A percentile compares a stretch with the other conserved stretches of the same genome.
Conservation (phyloP, 1,140 invertebrate species). For the Phocides pigmalion region DNA sequence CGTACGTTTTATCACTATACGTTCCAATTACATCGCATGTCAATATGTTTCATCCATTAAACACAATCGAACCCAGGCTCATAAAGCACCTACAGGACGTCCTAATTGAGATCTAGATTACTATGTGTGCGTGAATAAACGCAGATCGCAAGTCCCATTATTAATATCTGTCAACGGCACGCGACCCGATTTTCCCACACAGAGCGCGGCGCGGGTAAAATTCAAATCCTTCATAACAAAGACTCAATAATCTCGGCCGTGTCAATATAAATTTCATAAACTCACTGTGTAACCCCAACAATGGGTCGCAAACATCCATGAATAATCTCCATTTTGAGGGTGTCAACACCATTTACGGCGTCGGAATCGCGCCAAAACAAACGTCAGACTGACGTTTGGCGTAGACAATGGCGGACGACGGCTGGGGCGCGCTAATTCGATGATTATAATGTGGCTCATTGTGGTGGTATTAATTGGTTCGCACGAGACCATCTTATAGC, state of each 20-base stretch:
- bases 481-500: constrained; percentile 36
- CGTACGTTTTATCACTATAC: too few relatives aligned
- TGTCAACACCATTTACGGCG: constrained; percentile 77
- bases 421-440: constrained; percentile 53
- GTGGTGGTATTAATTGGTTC: constrained; percentile 66
- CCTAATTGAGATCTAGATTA: constrained; percentile 32
- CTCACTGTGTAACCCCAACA: constrained; percentile 70
- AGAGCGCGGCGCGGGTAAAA: constrained; percentile 51
- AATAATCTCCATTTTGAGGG: constrained; percentile 82
- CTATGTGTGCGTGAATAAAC: constrained; percentile 29
- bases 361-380: constrained; percentile 76
- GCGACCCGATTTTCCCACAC: constrained; percentile 82
- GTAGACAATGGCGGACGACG: constrained; percentile 60
- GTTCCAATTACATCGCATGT: too few relatives aligned
- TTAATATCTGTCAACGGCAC: constrained; percentile 83
- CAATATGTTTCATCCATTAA: constrained; percentile 1
- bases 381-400: constrained; percentile 65
- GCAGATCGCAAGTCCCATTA: constrained; percentile 50
- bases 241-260: constrained; percentile 77
- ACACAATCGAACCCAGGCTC: constrained; percentile 26
- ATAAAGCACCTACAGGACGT: constrained; percentile 30
- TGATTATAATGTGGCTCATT: constrained; percentile 63
- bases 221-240: constrained; percentile 76
- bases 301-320: constrained; percentile 78
- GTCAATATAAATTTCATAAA: constrained; percentile 83